These are phyloP conservation scores for Motacilla alba DNA, from an alignment of 2,113 vertebrate genomes.

Conservation along the genomic window DNA sequence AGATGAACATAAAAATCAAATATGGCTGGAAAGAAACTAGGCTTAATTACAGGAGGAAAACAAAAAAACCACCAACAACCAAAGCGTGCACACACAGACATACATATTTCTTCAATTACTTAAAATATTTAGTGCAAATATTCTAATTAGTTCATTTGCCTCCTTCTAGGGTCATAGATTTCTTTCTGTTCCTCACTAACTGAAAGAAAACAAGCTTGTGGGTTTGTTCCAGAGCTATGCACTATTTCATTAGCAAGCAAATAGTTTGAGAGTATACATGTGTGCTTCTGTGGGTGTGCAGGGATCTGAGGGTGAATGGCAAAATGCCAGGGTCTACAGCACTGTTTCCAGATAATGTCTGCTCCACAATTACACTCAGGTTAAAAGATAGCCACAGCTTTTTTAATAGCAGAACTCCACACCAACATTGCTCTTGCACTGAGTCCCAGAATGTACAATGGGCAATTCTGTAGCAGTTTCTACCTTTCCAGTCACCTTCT, in stretches of 20 bases:
- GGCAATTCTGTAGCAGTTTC: not conserved
- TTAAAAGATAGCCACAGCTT: not conserved
- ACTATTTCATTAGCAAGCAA: not conserved
- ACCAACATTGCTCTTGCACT: not conserved
- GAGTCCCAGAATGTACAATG: not conserved
- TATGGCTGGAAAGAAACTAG: slow-evolving; percentile 71
- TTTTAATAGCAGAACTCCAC: not conserved
- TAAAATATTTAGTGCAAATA: slow-evolving; percentile 64
- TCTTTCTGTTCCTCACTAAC: slow-evolving; percentile 8
- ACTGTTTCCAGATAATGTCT: not conserved
- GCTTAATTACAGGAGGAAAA: slow-evolving; percentile 69
- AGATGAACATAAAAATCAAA: slow-evolving; percentile 84
- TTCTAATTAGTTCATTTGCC: slow-evolving; percentile 35
- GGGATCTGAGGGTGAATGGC: not conserved
- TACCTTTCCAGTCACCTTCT: not conserved
- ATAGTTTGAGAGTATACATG: not conserved
- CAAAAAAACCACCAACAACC: not conserved
- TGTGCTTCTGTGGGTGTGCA: not conserved
- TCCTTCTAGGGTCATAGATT: slow-evolving; percentile 38
- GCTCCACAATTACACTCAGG: not conserved
- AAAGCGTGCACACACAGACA: not conserved
- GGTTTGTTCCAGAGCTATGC: not conserved
- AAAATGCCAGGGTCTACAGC: not conserved
- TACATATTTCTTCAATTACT: slow-evolving; percentile 66
- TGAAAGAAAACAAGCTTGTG: not conserved